These are phyloP conservation scores for Cephus sareptanus DNA, from an alignment of 2,888 invertebrate genomes.

Conservation along the genomic window DNA sequence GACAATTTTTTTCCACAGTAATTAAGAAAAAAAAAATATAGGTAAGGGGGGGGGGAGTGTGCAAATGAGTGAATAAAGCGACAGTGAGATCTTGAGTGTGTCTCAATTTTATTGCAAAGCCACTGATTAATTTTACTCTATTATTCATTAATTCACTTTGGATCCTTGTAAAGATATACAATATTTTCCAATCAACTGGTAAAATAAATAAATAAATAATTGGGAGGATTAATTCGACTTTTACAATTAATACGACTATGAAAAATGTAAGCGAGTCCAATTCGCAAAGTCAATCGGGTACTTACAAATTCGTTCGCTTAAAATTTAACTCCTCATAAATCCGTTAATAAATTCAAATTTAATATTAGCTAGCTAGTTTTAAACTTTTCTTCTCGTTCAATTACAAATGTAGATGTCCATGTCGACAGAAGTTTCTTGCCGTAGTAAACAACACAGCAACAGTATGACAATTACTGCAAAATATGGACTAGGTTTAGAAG, in stretches of 20 bases:
- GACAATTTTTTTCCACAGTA: background rate
- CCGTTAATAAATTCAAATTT: background rate
- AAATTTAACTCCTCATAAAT: background rate
- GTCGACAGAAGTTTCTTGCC: background rate
- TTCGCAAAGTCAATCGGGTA: background rate
- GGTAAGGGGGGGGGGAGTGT: background rate
- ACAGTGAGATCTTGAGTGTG: background rate
- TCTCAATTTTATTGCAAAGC: slow-evolving; percentile 5
- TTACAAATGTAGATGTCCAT: slow-evolving; percentile 9
- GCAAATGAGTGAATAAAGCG: background rate
- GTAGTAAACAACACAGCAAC: background rate
- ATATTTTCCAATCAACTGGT: background rate
- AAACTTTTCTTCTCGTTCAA: background rate
- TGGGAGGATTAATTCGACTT: background rate
- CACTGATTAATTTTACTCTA: background rate
- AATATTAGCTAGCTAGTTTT: background rate
- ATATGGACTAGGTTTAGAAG: slow-evolving; percentile 22
- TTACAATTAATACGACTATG: background rate
- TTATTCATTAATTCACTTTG: background rate
- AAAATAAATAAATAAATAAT: slow-evolving; percentile 10
- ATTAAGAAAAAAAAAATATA: background rate
- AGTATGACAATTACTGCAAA: slow-evolving; percentile 6
- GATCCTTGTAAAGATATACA: background rate
- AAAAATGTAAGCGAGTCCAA: background rate
- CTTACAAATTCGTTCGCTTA: background rate